Conservation (phyloP, 2,113 vertebrate species). For the Cricetomys ansorgei region DNA sequence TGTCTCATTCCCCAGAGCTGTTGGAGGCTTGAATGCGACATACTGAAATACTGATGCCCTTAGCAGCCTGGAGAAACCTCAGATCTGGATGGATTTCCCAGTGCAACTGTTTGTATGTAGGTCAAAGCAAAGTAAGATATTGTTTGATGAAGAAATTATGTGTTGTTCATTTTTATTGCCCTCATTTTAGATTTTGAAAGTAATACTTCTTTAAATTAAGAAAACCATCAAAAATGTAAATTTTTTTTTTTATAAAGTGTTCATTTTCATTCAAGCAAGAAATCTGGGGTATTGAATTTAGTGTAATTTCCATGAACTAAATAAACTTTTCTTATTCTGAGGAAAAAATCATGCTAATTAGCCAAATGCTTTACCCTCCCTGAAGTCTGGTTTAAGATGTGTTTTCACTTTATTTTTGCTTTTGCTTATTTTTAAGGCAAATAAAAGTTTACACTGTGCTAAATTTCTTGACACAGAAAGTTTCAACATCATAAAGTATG, state of each 20-base stretch:
- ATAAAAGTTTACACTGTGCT: slow-evolving; percentile 41
- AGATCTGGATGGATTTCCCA: slow-evolving; percentile 10
- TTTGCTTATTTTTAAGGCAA: slow-evolving; percentile 59
- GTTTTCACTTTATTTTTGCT: background rate
- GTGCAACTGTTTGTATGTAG: slow-evolving; percentile 45
- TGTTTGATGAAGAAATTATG: slow-evolving; percentile 21
- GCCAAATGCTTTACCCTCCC: slow-evolving; percentile 11
- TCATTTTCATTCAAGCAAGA: slow-evolving; percentile 68
- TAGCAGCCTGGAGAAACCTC: background rate
- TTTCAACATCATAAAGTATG: slow-evolving; percentile 71
- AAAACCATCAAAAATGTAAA: slow-evolving; percentile 51
- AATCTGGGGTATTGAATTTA: slow-evolving; percentile 63
- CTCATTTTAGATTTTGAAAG: slow-evolving; percentile 47
- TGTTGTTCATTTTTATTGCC: slow-evolving; percentile 23
- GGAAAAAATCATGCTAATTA: slow-evolving; percentile 53
- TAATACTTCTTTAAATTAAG: slow-evolving; percentile 54
- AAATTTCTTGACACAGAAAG: slow-evolving; percentile 71
- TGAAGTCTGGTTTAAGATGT: slow-evolving; percentile 51
- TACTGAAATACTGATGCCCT: background rate
- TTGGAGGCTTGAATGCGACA: background rate
- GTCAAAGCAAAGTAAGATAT: slow-evolving; percentile 58
- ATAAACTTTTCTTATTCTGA: slow-evolving; percentile 29
- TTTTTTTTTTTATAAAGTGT: slow-evolving; percentile 65
- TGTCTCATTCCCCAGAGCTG: background rate
- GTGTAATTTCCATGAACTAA: slow-evolving; percentile 38